These are phyloP conservation scores for Cantharis rustica DNA, from an alignment of 2,888 invertebrate genomes.

Conservation along the genomic window DNA sequence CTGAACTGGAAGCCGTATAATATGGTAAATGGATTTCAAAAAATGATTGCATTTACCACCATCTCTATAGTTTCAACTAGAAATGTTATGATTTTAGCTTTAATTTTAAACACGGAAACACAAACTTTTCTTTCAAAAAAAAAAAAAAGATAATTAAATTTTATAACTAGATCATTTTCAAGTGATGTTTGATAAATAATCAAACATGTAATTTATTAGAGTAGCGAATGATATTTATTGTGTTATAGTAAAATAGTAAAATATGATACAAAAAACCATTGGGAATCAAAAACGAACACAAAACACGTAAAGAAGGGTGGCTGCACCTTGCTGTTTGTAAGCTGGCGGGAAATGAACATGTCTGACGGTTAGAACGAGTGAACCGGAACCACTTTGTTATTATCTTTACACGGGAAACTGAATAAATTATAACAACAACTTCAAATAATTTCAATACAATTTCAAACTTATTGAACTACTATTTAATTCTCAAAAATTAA, in stretches of 20 bases:
- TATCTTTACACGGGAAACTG: conserved; percentile 29
- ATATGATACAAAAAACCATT: conserved; percentile 1
- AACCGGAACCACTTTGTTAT: conserved; percentile 39
- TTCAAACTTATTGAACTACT: neutral
- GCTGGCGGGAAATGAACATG: conserved; percentile 40
- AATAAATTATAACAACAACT: conserved; percentile 18
- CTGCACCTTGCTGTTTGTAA: conserved; percentile 41
- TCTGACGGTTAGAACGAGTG: conserved; percentile 40
- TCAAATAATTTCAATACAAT: neutral
- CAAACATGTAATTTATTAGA: neutral
- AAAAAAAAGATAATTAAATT: neutral
- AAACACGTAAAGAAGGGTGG: conserved; percentile 27
- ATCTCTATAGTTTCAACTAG: neutral
- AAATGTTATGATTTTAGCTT: neutral
- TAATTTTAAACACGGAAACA: neutral
- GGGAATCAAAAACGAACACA: conserved; percentile 8
- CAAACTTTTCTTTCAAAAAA: neutral
- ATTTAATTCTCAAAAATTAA: neutral
- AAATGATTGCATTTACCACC: neutral
- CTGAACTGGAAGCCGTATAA: neutral
- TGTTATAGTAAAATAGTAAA: neutral
- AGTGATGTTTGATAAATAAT: neutral
- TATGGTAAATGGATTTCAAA: neutral
- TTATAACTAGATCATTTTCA: neutral
- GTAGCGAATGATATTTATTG: neutral